These are phyloP conservation scores for Episyrphus balteatus DNA, from an alignment of 1,140 invertebrate species.

Conservation along the genomic window DNA sequence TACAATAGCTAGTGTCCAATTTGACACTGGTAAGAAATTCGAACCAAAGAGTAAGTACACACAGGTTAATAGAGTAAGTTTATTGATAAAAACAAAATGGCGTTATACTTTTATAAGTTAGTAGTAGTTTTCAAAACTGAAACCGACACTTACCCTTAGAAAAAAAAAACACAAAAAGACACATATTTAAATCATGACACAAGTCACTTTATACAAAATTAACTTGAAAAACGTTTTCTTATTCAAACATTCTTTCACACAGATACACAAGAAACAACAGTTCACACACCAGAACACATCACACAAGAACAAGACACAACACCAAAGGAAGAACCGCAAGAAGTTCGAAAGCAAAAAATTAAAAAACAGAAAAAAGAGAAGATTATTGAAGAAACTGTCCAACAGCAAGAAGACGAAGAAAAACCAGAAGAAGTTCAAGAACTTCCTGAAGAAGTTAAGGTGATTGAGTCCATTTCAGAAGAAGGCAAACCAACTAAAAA, in stretches of 20 bases:
- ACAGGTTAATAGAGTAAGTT: too few species aligned
- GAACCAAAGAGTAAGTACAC: too few species aligned
- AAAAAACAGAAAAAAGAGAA: too few species aligned
- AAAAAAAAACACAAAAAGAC: too few species aligned
- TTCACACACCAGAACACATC: conserved; percentile 39
- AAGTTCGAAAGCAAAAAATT: too few species aligned
- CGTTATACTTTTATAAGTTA: conserved; percentile 25
- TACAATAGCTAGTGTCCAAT: too few species aligned
- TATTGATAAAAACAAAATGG: conserved; percentile 8
- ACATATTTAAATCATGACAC: too few species aligned
- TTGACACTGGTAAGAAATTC: too few species aligned
- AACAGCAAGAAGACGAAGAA: too few species aligned
- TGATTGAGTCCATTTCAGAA: conserved; percentile 21
- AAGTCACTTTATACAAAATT: conserved; percentile 7
- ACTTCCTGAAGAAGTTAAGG: conserved; percentile 27
- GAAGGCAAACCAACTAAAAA: conserved; percentile 23
- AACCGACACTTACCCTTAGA: conserved; percentile 7
- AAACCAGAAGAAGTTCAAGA: conserved; percentile 29
- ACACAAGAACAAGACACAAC: conserved; percentile 19
- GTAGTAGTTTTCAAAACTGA: conserved; percentile 8
- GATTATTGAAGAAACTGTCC: conserved; percentile 10
- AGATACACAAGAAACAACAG: conserved; percentile 37
- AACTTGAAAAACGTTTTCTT: neutral
- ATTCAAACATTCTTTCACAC: conserved; percentile 25
- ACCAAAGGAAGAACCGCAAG: conserved; percentile 29